Evolutionary conservation across 2,888 invertebrate species (phyloP), one percentile per base, ranked within the genome.

Genomic region (Bruchidius siliquastri): DNA sequence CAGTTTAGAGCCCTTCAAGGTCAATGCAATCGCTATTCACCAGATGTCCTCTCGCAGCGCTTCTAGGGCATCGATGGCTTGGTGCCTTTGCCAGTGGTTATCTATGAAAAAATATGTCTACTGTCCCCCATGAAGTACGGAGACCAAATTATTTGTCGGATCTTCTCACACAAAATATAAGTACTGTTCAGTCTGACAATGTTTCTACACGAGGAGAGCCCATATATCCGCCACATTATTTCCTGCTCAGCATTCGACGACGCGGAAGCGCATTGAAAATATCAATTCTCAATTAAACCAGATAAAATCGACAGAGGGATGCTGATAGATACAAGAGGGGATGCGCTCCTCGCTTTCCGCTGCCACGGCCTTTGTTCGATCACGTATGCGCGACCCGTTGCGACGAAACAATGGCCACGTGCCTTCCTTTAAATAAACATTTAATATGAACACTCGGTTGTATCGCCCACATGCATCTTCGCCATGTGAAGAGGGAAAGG

Each of bases 361-460:
- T 77, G 72, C 71, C 72, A 70, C 72, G 72, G 76, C 75, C 77
- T 75, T 77, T 77, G 77, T 77, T 77, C 73, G 73, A 74, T 77
- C 77, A 77, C 77, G 77, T 76, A 70, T 75, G 69, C 69, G 72
- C 67, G 49, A 18, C 49, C 26, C 49, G 1, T 1, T 49, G 49
- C 49, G 49, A 49, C 49, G 49, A 49, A 49, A 49, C 49, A 49
- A 49, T 13, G 49, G 76, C 80, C 85, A 85, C 85, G 85, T 85
- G 85, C 83, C 83, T 77, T 77, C 81, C 80, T 85, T 84, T 84
- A 84, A 84, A 84, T 84, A 85, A 85, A 85, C 84, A 85, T 83
- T 83, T 80, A 80, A 80, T 80, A 79, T 79, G 79, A 77, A 76
- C 80, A 78, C 80, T 80, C 77, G 49, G 49, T 8, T 49, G 49